A percentile compares a stretch with the other conserved stretches of the same genome.
Evolutionary conservation across 2,797 vertebrate species (phyloP).

Genomic region (Cygnus olor): DNA sequence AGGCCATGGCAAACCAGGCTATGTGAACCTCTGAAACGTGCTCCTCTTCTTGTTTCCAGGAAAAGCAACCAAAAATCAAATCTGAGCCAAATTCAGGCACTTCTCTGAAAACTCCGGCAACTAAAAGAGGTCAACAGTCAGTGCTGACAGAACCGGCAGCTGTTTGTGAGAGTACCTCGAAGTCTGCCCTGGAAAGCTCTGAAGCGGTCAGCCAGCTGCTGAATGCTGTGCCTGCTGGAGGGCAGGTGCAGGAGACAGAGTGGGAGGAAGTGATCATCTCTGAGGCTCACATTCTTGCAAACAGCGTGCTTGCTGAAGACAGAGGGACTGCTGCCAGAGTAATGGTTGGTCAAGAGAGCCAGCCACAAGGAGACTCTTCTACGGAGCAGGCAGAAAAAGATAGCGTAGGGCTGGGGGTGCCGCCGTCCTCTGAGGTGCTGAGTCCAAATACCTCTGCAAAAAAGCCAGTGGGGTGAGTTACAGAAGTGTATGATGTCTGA

Average conservation of each 20-base stretch:
- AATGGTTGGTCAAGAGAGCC: conserved; percentile 42
- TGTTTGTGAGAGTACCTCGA: conserved; percentile 56
- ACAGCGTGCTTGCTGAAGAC: conserved; percentile 54
- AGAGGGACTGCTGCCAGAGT: not conserved
- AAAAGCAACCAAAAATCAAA: conserved; percentile 81
- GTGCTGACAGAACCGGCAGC: conserved; percentile 29
- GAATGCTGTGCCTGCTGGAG: conserved; percentile 62
- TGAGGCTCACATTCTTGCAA: conserved; percentile 74
- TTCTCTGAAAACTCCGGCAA: conserved; percentile 62
- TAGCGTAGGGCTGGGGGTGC: conserved; percentile 33
- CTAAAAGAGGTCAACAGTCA: conserved; percentile 74
- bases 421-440: not conserved
- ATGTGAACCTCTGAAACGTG: not conserved
- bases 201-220: conserved; percentile 84
- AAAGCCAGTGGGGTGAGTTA: conserved; percentile 74
- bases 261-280: conserved; percentile 83
- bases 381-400: conserved; percentile 66
- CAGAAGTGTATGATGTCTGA: not conserved
- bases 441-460: conserved; percentile 58
- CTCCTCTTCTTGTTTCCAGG: conserved; percentile 68
- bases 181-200: conserved; percentile 71
- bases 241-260: conserved; percentile 69
- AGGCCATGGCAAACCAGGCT: not conserved
- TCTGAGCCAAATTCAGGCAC: conserved; percentile 70
- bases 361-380: conserved; percentile 29